Base-by-base conservation (phyloP, 2,888 invertebrate species). In the Drosophila atripex region DNA sequence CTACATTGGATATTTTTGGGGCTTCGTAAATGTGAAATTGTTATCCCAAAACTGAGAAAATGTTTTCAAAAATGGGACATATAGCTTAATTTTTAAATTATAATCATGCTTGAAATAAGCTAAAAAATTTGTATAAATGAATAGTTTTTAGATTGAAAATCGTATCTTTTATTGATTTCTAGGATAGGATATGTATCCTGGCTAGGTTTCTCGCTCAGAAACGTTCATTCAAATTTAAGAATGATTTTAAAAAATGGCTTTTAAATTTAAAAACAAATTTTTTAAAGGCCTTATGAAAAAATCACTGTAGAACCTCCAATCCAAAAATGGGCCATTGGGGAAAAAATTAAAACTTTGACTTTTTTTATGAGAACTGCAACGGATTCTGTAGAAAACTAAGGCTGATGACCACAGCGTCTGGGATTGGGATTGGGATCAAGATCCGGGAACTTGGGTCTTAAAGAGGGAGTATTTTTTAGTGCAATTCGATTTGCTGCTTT, bases 401-500 rank as follows among this genome's bases (percentile, higher is more conserved):
- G 71, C 78, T 73, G 77, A 76, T 85, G 87, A 76, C 78, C 82
- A 84, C 69, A 71, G 76, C 78, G 80, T 78, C 66, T 49, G 65
- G 46, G 46, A 16, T 59, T 4, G 59, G 39, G 46, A 21, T 43
- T 25, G 38, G 23, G 16, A 39, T 39, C 39, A 18, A 18, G 18
- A 53, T 32, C 16, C 16, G 45, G 39, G 35, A 38, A 43, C 47
- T 11, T 12, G 39, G 12, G 51, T 25, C 45, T 14, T 21, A 1
- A 23, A 30, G 43, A 49, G 59, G 51, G 51, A 60, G 72, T 78
- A 86, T 57, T 80, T 87, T 80, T 80, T 70, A 71, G 65, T 78
- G 88, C 82, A 82, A 83, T 83, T 83, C 87, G 82, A 83, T 87
- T 83, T 83, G 86, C 87, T 77, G 82, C 68, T 78, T 86, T 87